Conservation (phyloP, 1,140 invertebrate genomes). For the Heterodera schachtii region DNA sequence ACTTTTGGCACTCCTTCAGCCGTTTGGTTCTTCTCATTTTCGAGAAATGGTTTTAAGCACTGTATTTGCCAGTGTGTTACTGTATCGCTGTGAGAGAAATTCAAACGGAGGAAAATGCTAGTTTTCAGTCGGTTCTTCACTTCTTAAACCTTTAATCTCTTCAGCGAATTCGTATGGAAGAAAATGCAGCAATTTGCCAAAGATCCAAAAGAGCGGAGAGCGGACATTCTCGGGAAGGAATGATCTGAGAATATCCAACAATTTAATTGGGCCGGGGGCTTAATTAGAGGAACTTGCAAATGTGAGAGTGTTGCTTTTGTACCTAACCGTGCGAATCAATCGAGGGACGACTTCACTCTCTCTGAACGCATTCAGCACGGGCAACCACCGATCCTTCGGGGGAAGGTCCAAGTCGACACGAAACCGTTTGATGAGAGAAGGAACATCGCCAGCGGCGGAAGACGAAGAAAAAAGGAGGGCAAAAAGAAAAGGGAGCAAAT, state of each 20-base stretch:
- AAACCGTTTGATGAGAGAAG: constrained; percentile 10
- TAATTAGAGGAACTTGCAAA: too few relatives aligned
- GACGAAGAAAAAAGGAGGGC: too few relatives aligned
- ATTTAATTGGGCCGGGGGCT: too few relatives aligned
- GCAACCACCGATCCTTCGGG: constrained; percentile 9
- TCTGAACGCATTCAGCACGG: not conserved
- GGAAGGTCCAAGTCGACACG: constrained; percentile 14
- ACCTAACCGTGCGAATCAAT: constrained; percentile 10
- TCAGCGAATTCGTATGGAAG: constrained; percentile 18
- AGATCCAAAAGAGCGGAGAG: constrained; percentile 5
- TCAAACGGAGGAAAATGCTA: too few relatives aligned
- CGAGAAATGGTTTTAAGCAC: not conserved
- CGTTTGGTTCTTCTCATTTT: too few relatives aligned
- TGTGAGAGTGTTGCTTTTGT: not conserved
- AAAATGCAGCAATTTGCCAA: constrained; percentile 16
- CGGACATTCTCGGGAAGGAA: constrained; percentile 15
- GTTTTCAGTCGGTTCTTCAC: too few relatives aligned
- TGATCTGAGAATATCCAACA: not conserved
- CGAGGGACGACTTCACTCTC: not conserved
- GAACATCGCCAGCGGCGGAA: too few relatives aligned
- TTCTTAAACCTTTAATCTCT: constrained; percentile 4
- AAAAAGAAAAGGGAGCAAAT: too few relatives aligned
- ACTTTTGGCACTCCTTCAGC: too few relatives aligned
- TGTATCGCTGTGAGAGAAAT: too few relatives aligned
- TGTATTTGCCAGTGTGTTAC: not conserved